phyloP scores from a whole-genome alignment of 2,113 vertebrate genomes.

The Girardinichthys multiradiatus region DNA sequence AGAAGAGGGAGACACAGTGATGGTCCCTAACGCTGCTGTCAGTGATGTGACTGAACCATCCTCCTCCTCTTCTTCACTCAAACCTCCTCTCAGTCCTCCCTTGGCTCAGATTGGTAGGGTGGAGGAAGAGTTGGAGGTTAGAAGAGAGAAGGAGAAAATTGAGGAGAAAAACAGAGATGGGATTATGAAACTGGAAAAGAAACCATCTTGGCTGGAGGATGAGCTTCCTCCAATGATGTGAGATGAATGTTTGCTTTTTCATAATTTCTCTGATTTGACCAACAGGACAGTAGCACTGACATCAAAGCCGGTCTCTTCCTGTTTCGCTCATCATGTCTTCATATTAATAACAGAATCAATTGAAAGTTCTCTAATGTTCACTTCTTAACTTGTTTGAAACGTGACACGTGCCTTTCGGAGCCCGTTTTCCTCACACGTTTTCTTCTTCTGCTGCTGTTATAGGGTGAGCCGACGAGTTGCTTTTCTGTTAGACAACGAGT shows the following conservation, averaged over 20 bases:
- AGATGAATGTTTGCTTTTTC: slow-evolving; percentile 63
- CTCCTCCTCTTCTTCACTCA: slow-evolving; percentile 50
- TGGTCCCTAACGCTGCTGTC: slow-evolving; percentile 22
- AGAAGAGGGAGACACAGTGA: slow-evolving; percentile 27
- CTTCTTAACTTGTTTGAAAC: background rate
- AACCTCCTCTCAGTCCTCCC: slow-evolving; percentile 61
- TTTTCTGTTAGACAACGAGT: slow-evolving; percentile 95
- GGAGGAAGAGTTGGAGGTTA: slow-evolving; percentile 22
- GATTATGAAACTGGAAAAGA: slow-evolving; percentile 64
- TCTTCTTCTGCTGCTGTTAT: slow-evolving; percentile 80
- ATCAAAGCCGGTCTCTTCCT: background rate
- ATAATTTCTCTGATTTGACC: slow-evolving; percentile 25
- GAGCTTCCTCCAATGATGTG: slow-evolving; percentile 81
- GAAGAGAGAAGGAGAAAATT: slow-evolving; percentile 22
- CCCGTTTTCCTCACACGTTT: slow-evolving; percentile 14
- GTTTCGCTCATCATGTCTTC: background rate
- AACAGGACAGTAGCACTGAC: background rate
- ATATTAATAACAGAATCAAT: background rate
- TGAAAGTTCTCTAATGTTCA: background rate
- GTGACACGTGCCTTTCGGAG: background rate
- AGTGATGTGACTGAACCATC: slow-evolving; percentile 62
- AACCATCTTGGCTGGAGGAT: slow-evolving; percentile 78
- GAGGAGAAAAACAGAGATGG: slow-evolving; percentile 52
- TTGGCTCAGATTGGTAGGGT: slow-evolving; percentile 64
- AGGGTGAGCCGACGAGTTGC: slow-evolving; percentile 91